These are phyloP conservation scores for Pygocentrus nattereri DNA, from an alignment of 2,797 vertebrate genomes.

Conservation along the genomic window DNA sequence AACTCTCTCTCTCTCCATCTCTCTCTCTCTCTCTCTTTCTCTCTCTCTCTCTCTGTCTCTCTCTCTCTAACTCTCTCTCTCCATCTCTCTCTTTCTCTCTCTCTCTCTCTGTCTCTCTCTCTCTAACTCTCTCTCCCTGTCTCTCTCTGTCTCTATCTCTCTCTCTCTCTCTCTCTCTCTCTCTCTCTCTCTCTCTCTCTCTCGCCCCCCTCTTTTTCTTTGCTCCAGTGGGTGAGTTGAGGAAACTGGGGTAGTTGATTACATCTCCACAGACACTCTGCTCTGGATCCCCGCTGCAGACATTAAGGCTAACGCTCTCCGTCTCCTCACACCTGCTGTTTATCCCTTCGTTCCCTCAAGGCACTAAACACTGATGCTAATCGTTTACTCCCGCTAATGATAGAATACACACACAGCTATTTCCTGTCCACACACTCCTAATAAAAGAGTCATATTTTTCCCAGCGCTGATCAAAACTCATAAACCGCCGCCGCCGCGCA, in stretches of 20 bases:
- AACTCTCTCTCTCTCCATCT: not conserved
- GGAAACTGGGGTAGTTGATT: not conserved
- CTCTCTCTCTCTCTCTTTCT: not conserved
- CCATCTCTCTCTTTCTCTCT: not conserved
- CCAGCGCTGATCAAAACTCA: not conserved
- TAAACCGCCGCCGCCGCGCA: not conserved
- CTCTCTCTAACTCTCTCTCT: not conserved
- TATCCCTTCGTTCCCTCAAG: not conserved
- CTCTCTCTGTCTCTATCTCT: not conserved
- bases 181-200: not conserved
- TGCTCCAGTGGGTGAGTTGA: not conserved
- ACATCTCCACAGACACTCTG: not conserved
- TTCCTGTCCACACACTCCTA: constrained; percentile 7
- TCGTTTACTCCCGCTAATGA: constrained; percentile 4
- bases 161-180: not conserved
- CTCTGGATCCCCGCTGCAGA: not conserved
- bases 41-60: not conserved
- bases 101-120: not conserved
- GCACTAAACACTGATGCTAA: constrained; percentile 12
- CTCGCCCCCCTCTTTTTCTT: too few relatives aligned
- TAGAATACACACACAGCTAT: not conserved
- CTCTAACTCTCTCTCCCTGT: not conserved
- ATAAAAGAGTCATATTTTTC: not conserved
- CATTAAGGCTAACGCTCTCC: constrained; percentile 1
- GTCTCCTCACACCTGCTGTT: constrained; percentile 20